Evolutionary conservation across 2,113 vertebrate genomes (phyloP), one percentile per base, ranked within the genome.

Genomic region (Bambusicola thoracicus): DNA sequence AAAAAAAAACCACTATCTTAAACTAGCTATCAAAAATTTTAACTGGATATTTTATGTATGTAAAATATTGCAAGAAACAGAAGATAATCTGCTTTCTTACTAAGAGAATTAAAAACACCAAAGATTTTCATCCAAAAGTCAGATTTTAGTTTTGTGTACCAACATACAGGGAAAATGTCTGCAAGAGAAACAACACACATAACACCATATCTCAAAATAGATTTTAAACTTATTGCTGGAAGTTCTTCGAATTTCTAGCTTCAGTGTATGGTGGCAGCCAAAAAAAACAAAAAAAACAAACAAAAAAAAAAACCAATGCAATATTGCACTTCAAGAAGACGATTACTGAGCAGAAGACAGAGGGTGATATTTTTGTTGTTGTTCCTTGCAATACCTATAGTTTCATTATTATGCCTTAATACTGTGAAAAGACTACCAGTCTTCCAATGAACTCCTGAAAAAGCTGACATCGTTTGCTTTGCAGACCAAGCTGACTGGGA

Each of bases 101-200:
- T 80, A 41, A 65, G 6, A 61, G 0, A 67, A 74, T 62, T 70
- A 75, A 81, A 51, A 3, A 1, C 22, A 58, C 43, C 34, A 48
- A 67, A 25, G 1, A 2, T 51, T 94, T 74, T 86, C 46, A 44
- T 2, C 24, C n/a, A 51, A 69, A 70, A 62, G 8, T 9, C 16
- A 80, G 18, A 1, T 21, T 5, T 30, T 41, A 36, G 21, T 30
- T 61, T 34, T 36, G 13, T 55, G 27, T 78, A 40, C 2, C 7
- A 62, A 41, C 2, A 62, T 66, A 53, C 11, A 73, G 41, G 27
- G 10, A 65, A 80, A 51, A 61, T 17, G 3, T 14, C 87, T 70
- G 7, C 1, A 1, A 59, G 59, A 70, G 7, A 7, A 65, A 8
- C 4, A 53, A 13, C 6, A 46, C 8, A 24, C 8, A 30, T 2